Evolutionary conservation across 2,113 vertebrate species (phyloP), one percentile per base, ranked within the genome.

Genomic region (Ranitomeya imitator): DNA sequence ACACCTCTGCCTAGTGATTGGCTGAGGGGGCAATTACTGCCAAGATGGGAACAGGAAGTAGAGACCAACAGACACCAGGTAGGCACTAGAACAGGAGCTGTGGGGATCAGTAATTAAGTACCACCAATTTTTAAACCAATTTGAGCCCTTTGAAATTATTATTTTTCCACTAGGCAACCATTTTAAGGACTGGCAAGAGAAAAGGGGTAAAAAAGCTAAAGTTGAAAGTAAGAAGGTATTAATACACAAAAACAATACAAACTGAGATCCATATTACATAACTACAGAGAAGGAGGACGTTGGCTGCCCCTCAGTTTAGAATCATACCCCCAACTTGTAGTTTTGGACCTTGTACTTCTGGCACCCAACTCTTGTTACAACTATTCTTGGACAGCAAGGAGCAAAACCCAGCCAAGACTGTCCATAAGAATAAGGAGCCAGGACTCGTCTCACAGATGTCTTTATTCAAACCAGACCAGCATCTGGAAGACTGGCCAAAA

Each of bases 351-450:
- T 65, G 45, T 14, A 69, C n/a, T 78, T 55, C 69, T 84, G 61
- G 69, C 59, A 51, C 59, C n/a, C 59, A 37, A 57, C 21, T 87
- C 79, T 77, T 55, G 63, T 80, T 76, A 83, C 81, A 83, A 83
- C 67, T 31, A 67, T 84, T 88, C 80, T 84, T 84, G 87, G 87
- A 84, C 81, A 84, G 79, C 69, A 19, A 69, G 7, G 18, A 65
- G 77, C 23, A 14, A 31, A 67, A 18, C 21, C 45, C 18, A 23
- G 85, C 85, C 85, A 86, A 65, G 59, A n/a, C 21, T 16, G 79
- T 88, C 54, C 45, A 16, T 61, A 71, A 61, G 45, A 37, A 59
- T 76, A 45, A 5, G 5, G 67, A 65, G 61, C 23, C 82, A 15
- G 18, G 60, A 2, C 83, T 67, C n/a, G 16, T 19, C 23, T 76